A percentile compares a stretch with the other conserved stretches of the same genome.
phyloP scores from a whole-genome alignment of 2,888 invertebrate species.

The Rhodophaea formosa region DNA sequence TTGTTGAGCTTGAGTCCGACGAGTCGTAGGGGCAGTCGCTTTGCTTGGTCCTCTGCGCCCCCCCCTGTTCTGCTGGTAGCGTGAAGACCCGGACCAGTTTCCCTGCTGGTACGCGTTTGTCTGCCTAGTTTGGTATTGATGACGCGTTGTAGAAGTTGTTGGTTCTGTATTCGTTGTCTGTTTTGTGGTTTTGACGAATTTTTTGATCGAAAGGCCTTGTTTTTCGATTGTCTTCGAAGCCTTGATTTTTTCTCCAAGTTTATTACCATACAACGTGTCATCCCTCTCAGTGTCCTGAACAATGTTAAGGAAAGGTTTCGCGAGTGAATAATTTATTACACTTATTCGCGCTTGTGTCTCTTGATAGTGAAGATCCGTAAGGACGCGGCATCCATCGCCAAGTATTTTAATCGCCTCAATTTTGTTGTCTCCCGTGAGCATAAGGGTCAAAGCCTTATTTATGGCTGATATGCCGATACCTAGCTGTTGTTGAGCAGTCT shows the following conservation, averaged over 20 bases:
- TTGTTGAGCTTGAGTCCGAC: not conserved
- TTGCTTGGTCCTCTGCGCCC: conserved; percentile 17
- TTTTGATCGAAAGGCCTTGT: conserved; percentile 26
- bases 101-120: conserved; percentile 21
- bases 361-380: conserved; percentile 21
- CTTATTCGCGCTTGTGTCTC: conserved; percentile 19
- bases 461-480: conserved; percentile 24
- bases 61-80: conserved; percentile 27
- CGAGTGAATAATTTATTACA: conserved; percentile 16
- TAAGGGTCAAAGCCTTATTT: conserved; percentile 20
- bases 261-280: too few relatives aligned
- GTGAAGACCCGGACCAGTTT: conserved; percentile 30
- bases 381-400: conserved; percentile 23
- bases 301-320: conserved; percentile 18
- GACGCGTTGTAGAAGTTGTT: not conserved
- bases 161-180: not conserved
- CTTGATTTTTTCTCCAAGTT: conserved; percentile 30
- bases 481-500: conserved; percentile 17
- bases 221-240: conserved; percentile 26
- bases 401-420: not conserved
- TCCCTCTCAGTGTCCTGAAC: conserved; percentile 22
- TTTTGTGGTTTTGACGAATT: not conserved
- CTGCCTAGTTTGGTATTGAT: not conserved
- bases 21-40: not conserved
- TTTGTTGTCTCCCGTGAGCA: not conserved